Evolutionary conservation across 2,797 vertebrate species (phyloP).

Genomic region (Tolypeutes matacus): DNA sequence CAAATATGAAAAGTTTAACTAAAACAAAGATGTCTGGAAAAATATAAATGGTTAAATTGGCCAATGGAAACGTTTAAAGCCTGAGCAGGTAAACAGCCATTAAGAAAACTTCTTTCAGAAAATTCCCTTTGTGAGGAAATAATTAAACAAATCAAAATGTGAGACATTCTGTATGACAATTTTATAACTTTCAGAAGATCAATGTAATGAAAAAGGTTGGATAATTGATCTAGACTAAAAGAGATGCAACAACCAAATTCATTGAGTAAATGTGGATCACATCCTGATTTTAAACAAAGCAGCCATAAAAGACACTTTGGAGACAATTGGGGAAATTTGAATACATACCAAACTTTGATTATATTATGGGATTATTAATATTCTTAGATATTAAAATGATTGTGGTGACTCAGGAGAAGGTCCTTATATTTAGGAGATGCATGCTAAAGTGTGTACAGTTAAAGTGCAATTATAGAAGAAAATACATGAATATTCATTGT

Average conservation of each 20-base stretch:
- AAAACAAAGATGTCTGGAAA: neutral
- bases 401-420: neutral
- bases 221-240: neutral
- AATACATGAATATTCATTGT: neutral
- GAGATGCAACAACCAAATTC: neutral
- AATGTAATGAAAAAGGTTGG: neutral
- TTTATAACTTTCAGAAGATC: neutral
- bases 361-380: neutral
- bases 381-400: neutral
- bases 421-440: neutral
- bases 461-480: neutral
- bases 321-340: neutral
- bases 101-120: neutral
- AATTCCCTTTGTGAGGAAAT: neutral
- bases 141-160: neutral
- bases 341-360: neutral
- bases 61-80: neutral
- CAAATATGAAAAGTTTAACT: neutral
- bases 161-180: neutral
- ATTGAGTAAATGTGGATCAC: neutral
- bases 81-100: neutral
- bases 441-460: neutral
- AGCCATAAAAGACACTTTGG: neutral
- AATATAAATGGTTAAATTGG: neutral
- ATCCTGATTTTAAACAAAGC: neutral